phyloP scores from a whole-genome alignment of 2,888 invertebrate species.

The Melanotus villosus region DNA sequence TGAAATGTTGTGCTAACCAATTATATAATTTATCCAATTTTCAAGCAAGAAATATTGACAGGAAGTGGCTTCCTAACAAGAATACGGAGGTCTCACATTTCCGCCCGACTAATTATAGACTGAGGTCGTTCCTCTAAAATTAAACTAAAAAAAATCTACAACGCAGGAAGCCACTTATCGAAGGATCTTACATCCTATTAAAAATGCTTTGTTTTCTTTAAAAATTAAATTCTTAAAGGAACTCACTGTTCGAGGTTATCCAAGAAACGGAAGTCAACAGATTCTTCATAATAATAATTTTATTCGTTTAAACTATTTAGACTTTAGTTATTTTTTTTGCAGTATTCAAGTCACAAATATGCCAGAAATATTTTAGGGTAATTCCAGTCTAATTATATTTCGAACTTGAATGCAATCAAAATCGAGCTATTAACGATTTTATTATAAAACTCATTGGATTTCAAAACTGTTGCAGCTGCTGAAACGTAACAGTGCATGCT shows the following conservation, averaged over 20 bases:
- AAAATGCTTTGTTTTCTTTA: conserved; percentile 35
- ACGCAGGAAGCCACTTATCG: conserved; percentile 42
- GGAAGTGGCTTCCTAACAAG: conserved; percentile 57
- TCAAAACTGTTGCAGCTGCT: too few relatives aligned
- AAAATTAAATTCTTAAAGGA: conserved; percentile 23
- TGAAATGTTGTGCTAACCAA: conserved; percentile 47
- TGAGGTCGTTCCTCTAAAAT: conserved; percentile 42
- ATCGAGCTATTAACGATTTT: too few relatives aligned
- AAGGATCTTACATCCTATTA: conserved; percentile 43
- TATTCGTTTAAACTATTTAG: too few relatives aligned
- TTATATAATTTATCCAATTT: conserved; percentile 59
- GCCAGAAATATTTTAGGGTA: too few relatives aligned
- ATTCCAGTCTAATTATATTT: too few relatives aligned
- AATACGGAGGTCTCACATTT: conserved; percentile 53
- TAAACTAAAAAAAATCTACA: conserved; percentile 42
- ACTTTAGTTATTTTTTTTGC: too few relatives aligned
- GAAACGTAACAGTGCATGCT: neutral
- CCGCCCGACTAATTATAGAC: conserved; percentile 56
- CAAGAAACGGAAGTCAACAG: conserved; percentile 11
- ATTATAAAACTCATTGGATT: too few relatives aligned
- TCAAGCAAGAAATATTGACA: conserved; percentile 57
- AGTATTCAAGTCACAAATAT: too few relatives aligned
- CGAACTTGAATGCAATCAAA: too few relatives aligned
- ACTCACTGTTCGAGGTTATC: conserved; percentile 17
- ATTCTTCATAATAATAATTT: neutral